Percentiles rank a stretch among this genome's conserved stretches.
Evolutionary conservation across 2,888 invertebrate species (phyloP).

Genomic region (Xiphydria camelus): DNA sequence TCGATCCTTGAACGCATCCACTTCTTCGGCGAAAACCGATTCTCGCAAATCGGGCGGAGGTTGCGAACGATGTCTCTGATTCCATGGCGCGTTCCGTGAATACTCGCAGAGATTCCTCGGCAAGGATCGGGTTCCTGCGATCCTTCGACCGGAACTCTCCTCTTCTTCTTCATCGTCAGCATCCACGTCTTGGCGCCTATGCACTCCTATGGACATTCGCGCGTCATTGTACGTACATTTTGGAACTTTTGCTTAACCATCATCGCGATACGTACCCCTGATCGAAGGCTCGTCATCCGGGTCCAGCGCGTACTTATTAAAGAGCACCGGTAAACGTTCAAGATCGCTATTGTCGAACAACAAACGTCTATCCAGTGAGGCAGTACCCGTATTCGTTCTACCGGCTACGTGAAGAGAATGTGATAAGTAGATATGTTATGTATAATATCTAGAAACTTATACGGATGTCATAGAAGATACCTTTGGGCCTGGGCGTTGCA

Average conservation of each 20-base stretch:
- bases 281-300: slow-evolving; percentile 56
- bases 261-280: no score
- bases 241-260: no score
- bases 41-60: slow-evolving; percentile 14
- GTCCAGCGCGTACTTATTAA: slow-evolving; percentile 72
- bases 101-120: slow-evolving; percentile 4
- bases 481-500: slow-evolving; percentile 25
- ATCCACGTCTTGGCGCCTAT: no score
- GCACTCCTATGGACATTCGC: no score
- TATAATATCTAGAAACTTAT: no score
- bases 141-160: neutral
- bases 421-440: neutral
- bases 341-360: slow-evolving; percentile 47
- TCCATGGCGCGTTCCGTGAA: neutral
- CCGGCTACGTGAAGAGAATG: neutral
- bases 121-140: slow-evolving; percentile 8
- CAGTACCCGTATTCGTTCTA: slow-evolving; percentile 49
- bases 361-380: slow-evolving; percentile 50
- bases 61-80: slow-evolving; percentile 11
- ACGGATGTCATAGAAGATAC: no score
- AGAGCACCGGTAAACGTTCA: slow-evolving; percentile 67
- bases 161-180: neutral
- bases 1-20: slow-evolving; percentile 12
- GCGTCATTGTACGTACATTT: no score
- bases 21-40: slow-evolving; percentile 3